Percentiles rank a stretch among this genome's conserved stretches.
Conservation (phyloP, 2,113 vertebrate genomes). For the Gymnobelideus leadbeateri region DNA sequence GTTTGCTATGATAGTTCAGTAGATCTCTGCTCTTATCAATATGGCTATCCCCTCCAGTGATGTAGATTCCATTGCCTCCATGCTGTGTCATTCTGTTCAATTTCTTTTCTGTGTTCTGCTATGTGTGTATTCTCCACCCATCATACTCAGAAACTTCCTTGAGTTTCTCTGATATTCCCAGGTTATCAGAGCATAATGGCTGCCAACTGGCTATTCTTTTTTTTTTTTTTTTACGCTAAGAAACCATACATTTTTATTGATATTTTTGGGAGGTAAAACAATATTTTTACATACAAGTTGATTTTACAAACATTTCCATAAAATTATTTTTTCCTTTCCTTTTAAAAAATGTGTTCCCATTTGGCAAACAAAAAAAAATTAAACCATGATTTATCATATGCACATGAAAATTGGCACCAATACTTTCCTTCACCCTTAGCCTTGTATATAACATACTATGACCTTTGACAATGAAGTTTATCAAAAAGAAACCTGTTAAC, state of each 20-base stretch:
- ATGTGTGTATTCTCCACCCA: not conserved
- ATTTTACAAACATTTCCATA: constrained; percentile 72
- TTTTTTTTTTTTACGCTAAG: no score
- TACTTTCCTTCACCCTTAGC: constrained; percentile 32
- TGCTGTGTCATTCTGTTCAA: not conserved
- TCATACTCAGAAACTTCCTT: not conserved
- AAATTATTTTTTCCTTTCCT: constrained; percentile 43
- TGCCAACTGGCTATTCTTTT: no score
- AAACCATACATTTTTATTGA: constrained; percentile 74
- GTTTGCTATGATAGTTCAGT: not conserved
- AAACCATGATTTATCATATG: constrained; percentile 59
- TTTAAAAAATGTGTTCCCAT: constrained; percentile 48
- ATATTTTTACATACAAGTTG: constrained; percentile 65
- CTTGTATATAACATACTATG: constrained; percentile 1
- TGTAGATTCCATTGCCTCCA: not conserved
- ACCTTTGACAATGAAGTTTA: not conserved
- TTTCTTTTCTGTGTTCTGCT: not conserved
- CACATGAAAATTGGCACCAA: constrained; percentile 48
- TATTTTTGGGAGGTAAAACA: constrained; percentile 52
- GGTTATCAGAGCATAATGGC: not conserved
- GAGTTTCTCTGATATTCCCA: not conserved
- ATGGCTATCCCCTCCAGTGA: not conserved
- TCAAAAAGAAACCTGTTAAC: not conserved
- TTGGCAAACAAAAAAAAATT: constrained; percentile 58
- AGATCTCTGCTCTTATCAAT: not conserved